Evolutionary conservation across 1,140 invertebrate species (phyloP).

Genomic region (Semibalanus balanoides): DNA sequence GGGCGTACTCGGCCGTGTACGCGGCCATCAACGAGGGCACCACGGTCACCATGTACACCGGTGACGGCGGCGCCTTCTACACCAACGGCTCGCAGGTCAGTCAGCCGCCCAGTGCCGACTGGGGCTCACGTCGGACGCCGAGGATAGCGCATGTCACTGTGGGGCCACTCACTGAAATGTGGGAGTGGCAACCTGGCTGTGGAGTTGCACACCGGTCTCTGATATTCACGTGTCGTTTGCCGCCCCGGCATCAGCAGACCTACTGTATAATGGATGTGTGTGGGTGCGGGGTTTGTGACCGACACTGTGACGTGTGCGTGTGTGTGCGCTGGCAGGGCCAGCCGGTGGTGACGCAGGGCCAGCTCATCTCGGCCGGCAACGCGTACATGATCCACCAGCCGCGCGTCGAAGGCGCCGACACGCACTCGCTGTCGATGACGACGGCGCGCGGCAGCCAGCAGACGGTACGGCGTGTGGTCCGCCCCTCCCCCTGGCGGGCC

Average conservation of each 20-base stretch:
- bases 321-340: background rate
- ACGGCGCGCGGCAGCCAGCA: conserved; percentile 3
- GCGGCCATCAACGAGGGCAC: background rate
- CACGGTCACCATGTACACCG: background rate
- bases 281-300: too few relatives aligned
- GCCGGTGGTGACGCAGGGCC: conserved; percentile 5
- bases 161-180: too few relatives aligned
- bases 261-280: too few relatives aligned
- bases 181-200: too few relatives aligned
- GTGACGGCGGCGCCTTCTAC: background rate
- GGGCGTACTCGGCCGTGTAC: background rate
- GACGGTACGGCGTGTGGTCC: background rate
- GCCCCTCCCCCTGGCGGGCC: too few relatives aligned
- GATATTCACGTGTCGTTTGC: too few relatives aligned
- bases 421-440: background rate
- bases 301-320: too few relatives aligned
- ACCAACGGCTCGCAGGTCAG: background rate
- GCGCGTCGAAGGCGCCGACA: conserved; percentile 3
- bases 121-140: too few relatives aligned
- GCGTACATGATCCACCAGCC: conserved; percentile 8
- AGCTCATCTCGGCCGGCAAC: conserved; percentile 2
- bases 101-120: too few relatives aligned
- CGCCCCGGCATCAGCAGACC: too few relatives aligned
- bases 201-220: too few relatives aligned
- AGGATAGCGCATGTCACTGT: too few relatives aligned